These are phyloP conservation scores for Morelia viridis DNA, from an alignment of 2,797 vertebrate species.

Conservation along the genomic window DNA sequence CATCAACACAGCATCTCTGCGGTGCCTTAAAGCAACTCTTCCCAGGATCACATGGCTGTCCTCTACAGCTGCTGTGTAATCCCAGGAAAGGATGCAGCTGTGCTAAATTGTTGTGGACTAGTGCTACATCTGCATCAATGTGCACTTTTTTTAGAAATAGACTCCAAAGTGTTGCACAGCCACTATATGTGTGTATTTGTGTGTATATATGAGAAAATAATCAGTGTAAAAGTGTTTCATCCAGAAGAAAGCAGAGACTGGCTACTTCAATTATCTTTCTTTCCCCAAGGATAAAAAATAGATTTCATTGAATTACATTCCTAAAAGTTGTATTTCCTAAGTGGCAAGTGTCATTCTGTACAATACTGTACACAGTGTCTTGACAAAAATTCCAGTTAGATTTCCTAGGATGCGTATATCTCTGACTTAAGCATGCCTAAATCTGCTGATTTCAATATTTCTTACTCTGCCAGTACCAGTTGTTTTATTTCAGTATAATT, in stretches of 20 bases:
- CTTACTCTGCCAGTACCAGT: too few species aligned
- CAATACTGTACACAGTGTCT: not conserved
- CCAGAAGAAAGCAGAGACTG: not conserved
- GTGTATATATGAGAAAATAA: not conserved
- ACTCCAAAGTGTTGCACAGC: not conserved
- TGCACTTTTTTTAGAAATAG: not conserved
- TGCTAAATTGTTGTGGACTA: not conserved
- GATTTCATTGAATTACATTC: not conserved
- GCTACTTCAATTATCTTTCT: not conserved
- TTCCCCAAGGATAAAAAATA: not conserved
- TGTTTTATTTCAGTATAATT: not conserved
- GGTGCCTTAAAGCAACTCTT: not conserved
- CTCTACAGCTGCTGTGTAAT: too few species aligned
- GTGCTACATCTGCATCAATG: not conserved
- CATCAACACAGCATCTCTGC: not conserved
- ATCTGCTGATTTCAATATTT: not conserved
- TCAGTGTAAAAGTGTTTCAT: not conserved
- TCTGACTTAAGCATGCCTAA: not conserved
- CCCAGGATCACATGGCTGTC: not conserved
- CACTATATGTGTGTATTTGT: not conserved
- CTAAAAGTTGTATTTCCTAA: not conserved
- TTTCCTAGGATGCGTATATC: not conserved
- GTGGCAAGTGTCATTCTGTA: not conserved
- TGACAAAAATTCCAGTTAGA: not conserved
- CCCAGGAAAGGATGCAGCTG: too few species aligned